These are phyloP conservation scores for Oreochromis grahami DNA, from an alignment of 2,797 vertebrate genomes.

Conservation along the genomic window DNA sequence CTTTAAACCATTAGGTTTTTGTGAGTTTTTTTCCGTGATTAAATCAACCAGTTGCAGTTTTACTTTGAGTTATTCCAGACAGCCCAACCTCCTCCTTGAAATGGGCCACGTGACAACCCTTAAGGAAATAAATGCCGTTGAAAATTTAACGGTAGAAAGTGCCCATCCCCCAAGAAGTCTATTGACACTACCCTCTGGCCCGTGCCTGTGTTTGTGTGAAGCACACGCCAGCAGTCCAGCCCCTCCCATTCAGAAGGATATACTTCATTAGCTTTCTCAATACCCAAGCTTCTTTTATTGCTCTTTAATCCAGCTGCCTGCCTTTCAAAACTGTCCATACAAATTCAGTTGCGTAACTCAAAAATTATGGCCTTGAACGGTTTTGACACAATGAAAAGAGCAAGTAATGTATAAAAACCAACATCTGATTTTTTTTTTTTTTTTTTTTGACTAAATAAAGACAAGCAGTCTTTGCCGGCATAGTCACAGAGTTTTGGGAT, in stretches of 20 bases:
- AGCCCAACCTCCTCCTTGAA: not conserved
- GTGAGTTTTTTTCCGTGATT: not conserved
- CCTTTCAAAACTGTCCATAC: constrained; percentile 44
- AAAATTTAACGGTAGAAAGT: constrained; percentile 77
- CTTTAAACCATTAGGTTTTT: not conserved
- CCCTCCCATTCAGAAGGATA: constrained; percentile 74
- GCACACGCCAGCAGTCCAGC: constrained; percentile 65
- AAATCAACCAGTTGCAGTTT: constrained; percentile 52
- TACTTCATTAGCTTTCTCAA: constrained; percentile 80
- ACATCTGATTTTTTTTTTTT: not conserved
- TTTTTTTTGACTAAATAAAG: constrained; percentile 64
- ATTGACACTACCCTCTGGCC: constrained; percentile 45
- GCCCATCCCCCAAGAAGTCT: constrained; percentile 42
- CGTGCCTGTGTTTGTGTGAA: constrained; percentile 36
- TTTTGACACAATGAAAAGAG: not conserved
- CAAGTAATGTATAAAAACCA: not conserved
- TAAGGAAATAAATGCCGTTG: constrained; percentile 37
- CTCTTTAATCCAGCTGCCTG: constrained; percentile 69
- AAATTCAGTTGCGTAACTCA: constrained; percentile 11
- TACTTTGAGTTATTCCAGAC: constrained; percentile 69
- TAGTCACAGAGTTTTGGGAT: not conserved
- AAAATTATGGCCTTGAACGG: not conserved
- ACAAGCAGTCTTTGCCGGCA: constrained; percentile 17
- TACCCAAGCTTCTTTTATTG: constrained; percentile 69
- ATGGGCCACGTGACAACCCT: not conserved